phyloP scores from a whole-genome alignment of 30 jellyfish, hydroid and myxozoan genomes.

The Euphysa ruthae region DNA sequence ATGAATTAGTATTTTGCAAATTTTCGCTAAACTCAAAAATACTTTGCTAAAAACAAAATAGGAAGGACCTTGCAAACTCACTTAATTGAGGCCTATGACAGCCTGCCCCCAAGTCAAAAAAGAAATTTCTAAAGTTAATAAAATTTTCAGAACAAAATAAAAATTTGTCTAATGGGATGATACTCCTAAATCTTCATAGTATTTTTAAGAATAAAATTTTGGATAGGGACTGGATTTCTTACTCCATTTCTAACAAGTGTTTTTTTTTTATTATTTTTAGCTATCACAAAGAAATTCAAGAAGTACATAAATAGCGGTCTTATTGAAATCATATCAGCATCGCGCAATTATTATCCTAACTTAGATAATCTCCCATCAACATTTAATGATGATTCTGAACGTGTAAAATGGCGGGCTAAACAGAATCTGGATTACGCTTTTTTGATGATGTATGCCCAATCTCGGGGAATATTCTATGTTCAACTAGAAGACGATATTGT shows the following conservation, averaged over 20 bases:
- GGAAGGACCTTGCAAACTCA: too few relatives aligned
- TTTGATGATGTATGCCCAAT: slow-evolving; percentile 92
- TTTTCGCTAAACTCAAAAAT: too few relatives aligned
- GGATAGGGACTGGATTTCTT: too few relatives aligned
- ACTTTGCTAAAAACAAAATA: too few relatives aligned
- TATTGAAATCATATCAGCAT: slow-evolving; percentile 70
- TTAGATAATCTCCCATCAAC: slow-evolving; percentile 76
- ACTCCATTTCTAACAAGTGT: neutral
- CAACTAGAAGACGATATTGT: slow-evolving; percentile 92
- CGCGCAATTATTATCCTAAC: slow-evolving; percentile 63
- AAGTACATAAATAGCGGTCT: slow-evolving; percentile 59
- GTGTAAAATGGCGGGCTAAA: slow-evolving; percentile 96
- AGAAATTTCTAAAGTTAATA: too few relatives aligned
- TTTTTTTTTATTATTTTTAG: slow-evolving; percentile 17
- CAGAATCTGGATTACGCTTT: slow-evolving; percentile 83
- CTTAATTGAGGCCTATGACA: too few relatives aligned
- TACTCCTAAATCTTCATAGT: too few relatives aligned
- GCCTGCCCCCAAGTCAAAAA: too few relatives aligned
- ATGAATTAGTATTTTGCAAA: too few relatives aligned
- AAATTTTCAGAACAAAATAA: too few relatives aligned
- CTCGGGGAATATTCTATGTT: slow-evolving; percentile 70
- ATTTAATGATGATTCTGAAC: slow-evolving; percentile 82
- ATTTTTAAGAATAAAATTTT: too few relatives aligned
- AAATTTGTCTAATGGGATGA: too few relatives aligned
- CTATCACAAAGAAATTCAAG: slow-evolving; percentile 27